These are phyloP conservation scores for Melolontha melolontha DNA, from an alignment of 2,888 invertebrate species.

Conservation along the genomic window DNA sequence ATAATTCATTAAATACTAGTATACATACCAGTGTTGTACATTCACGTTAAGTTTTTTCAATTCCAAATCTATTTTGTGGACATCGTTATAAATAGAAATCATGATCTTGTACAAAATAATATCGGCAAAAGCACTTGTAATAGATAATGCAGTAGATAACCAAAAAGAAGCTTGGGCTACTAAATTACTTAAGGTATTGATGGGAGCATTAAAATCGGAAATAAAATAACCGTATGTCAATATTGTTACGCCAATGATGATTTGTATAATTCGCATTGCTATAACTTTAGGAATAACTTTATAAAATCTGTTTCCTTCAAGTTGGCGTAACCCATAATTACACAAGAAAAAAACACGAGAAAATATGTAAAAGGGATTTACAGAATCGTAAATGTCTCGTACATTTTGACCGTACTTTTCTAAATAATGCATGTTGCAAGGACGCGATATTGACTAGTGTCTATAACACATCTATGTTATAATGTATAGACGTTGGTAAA, in stretches of 20 bases:
- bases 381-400: conserved; percentile 42
- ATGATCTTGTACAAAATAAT: conserved; percentile 50
- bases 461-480: no score
- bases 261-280: neutral
- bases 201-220: neutral
- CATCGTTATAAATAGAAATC: conserved; percentile 48
- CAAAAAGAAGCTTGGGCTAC: neutral
- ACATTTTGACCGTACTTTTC: neutral
- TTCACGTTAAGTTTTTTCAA: neutral
- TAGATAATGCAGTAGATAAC: neutral
- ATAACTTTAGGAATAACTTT: neutral
- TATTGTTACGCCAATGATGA: neutral
- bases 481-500: no score
- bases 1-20: neutral
- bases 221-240: neutral
- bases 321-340: conserved; percentile 42
- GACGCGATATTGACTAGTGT: no score
- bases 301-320: neutral
- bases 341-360: conserved; percentile 45
- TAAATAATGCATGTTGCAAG: neutral
- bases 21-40: conserved; percentile 3
- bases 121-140: conserved; percentile 25
- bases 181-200: neutral
- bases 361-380: conserved; percentile 44
- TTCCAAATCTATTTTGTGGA: conserved; percentile 51